These are phyloP conservation scores for Dinocampus coccinellae DNA, from an alignment of 2,888 invertebrate species.

Conservation along the genomic window DNA sequence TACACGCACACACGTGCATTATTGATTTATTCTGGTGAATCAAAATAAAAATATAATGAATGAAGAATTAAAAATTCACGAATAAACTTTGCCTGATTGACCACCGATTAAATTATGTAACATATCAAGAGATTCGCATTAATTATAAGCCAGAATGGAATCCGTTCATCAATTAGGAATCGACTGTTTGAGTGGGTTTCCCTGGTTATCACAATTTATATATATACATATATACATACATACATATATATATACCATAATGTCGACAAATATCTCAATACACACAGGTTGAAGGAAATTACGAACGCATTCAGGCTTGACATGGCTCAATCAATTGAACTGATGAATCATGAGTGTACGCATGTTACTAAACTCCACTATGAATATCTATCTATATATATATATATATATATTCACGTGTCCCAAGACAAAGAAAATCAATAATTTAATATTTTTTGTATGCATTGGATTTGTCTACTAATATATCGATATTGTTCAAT, in stretches of 20 bases:
- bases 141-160: neutral
- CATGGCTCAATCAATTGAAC: constrained; percentile 15
- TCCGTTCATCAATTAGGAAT: neutral
- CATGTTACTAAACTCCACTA: neutral
- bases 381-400: neutral
- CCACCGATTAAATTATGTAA: neutral
- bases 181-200: neutral
- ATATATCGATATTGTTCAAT: constrained; percentile 42
- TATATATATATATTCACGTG: constrained; percentile 8
- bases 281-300: constrained; percentile 11
- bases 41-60: constrained; percentile 3
- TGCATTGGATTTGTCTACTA: constrained; percentile 24
- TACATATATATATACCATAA: neutral
- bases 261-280: neutral
- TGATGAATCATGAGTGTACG: constrained; percentile 24
- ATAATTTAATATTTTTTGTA: constrained; percentile 29
- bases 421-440: constrained; percentile 37
- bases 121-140: neutral
- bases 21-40: constrained; percentile 27
- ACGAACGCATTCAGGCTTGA: constrained; percentile 13
- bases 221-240: neutral
- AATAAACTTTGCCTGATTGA: neutral
- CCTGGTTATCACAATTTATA: neutral
- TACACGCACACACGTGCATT: neutral
- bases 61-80: neutral